A percentile compares a stretch with the other conserved stretches of the same genome.
Evolutionary conservation across 1,140 invertebrate genomes (phyloP).

Genomic region (Steinernema khuongi): DNA sequence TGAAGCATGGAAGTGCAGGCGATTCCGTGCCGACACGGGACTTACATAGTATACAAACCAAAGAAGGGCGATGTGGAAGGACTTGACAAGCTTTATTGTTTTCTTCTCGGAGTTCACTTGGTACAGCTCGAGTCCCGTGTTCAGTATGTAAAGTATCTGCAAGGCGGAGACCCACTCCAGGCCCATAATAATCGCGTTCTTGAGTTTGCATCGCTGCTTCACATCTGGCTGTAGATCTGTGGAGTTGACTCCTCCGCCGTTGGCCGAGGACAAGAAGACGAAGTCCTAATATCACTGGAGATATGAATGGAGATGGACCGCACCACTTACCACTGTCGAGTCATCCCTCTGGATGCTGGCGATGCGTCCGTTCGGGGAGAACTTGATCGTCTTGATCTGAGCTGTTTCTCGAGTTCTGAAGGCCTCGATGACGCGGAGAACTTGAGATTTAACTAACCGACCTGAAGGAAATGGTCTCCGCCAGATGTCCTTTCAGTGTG

Average conservation of each 20-base stretch:
- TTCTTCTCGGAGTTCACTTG: slow-evolving; percentile 20
- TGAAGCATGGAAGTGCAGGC: too few species aligned
- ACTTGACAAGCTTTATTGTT: slow-evolving; percentile 6
- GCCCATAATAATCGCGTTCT: neutral
- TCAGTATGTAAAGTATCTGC: neutral
- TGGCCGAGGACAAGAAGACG: neutral
- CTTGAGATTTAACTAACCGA: neutral
- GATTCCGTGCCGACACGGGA: too few species aligned
- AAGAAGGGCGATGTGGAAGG: neutral
- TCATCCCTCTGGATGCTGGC: slow-evolving; percentile 9
- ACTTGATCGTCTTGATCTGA: slow-evolving; percentile 17
- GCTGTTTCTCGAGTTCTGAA: slow-evolving; percentile 15
- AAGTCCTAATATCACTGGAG: neutral
- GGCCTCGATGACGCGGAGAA: neutral
- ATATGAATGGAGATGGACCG: neutral
- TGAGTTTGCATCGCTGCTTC: slow-evolving; percentile 9
- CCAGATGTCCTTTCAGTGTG: neutral
- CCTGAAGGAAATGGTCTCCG: slow-evolving; percentile 18
- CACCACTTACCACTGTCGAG: neutral
- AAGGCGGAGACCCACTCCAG: neutral
- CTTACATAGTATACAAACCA: slow-evolving; percentile 22
- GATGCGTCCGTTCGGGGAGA: slow-evolving; percentile 3
- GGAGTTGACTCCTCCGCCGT: neutral
- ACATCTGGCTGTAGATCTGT: slow-evolving; percentile 6
- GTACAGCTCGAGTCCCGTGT: slow-evolving; percentile 7